These are phyloP conservation scores for Oryzias javanicus DNA, from an alignment of 2,113 vertebrate genomes.

Conservation along the genomic window DNA sequence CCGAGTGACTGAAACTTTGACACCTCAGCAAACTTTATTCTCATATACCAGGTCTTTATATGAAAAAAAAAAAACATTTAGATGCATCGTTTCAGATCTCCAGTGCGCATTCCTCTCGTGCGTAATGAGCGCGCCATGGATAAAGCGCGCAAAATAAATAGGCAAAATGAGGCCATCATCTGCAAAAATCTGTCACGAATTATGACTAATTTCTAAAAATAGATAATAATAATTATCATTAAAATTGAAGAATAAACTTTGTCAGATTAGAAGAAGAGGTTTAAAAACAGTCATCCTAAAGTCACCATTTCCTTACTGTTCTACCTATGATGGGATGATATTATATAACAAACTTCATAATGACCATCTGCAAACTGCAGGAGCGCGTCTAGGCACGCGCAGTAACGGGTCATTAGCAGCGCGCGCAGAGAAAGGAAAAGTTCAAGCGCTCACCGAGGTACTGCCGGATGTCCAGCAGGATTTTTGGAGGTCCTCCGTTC, in stretches of 20 bases:
- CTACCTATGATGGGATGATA: no score
- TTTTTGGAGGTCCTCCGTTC: slow-evolving; percentile 89
- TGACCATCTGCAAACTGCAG: no score
- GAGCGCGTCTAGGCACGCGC: no score
- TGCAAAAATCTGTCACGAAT: slow-evolving; percentile 3
- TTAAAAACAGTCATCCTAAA: no score
- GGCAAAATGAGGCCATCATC: slow-evolving; percentile 9
- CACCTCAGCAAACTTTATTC: no score
- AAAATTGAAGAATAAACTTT: no score
- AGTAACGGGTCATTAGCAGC: no score
- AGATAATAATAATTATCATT: no score
- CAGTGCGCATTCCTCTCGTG: slow-evolving; percentile 27
- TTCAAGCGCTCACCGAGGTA: slow-evolving; percentile 95
- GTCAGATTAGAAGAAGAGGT: no score
- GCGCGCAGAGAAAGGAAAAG: slow-evolving; percentile 15
- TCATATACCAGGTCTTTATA: neutral
- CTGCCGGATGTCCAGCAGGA: slow-evolving; percentile 89
- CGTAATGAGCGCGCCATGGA: slow-evolving; percentile 43
- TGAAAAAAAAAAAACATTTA: neutral
- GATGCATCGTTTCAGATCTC: neutral
- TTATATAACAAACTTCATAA: no score
- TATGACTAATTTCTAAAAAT: neutral
- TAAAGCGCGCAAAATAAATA: slow-evolving; percentile 42
- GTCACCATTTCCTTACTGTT: no score
- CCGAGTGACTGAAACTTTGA: neutral